Evolutionary conservation across 2,797 vertebrate genomes (phyloP), one percentile per base, ranked within the genome.

Genomic region (Myripristis jacobus): DNA sequence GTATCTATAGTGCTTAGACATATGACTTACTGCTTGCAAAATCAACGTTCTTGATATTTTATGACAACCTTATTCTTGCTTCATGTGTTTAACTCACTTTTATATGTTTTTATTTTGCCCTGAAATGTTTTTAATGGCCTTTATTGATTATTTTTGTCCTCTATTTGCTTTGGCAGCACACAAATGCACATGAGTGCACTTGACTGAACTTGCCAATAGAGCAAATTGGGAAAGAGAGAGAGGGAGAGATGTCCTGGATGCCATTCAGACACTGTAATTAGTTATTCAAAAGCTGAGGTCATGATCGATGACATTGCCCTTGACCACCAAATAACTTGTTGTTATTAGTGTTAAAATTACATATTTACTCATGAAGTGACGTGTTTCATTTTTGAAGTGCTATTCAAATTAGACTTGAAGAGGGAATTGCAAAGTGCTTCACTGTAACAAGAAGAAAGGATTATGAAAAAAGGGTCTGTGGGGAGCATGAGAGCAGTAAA

Each of bases 191-290:
- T n/a, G n/a, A n/a, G n/a, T n/a, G n/a, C n/a, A n/a, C n/a, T n/a
- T n/a, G n/a, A n/a, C n/a, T n/a, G n/a, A n/a, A n/a, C n/a, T n/a
- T n/a, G n/a, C n/a, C n/a, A n/a, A n/a, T n/a, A 73, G 56, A 67
- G 73, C 75, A 41, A 67, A 21, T 18, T 4, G 53, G 19, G 18
- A 19, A 18, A 34, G 29, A 19, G 18, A 34, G 54, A 31, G 29
- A 19, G n/a, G 3, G 29, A 25, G 18, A 18, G 8, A 29, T 15
- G 9, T 36, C 9, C 8, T 36, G 34, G 34, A 36, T 36, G 8
- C 8, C 34, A 38, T 31, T 48, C 43, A 60, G 66, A 66, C 59
- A 58, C 31, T 66, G 57, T 66, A 63, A 81, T 82, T 67, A 66
- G 44, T 6, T 43, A 51, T 11, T 8, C 29, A 36, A 36, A 36